Evolutionary conservation across 2,888 invertebrate genomes (phyloP).

Genomic region (Thera britannica): DNA sequence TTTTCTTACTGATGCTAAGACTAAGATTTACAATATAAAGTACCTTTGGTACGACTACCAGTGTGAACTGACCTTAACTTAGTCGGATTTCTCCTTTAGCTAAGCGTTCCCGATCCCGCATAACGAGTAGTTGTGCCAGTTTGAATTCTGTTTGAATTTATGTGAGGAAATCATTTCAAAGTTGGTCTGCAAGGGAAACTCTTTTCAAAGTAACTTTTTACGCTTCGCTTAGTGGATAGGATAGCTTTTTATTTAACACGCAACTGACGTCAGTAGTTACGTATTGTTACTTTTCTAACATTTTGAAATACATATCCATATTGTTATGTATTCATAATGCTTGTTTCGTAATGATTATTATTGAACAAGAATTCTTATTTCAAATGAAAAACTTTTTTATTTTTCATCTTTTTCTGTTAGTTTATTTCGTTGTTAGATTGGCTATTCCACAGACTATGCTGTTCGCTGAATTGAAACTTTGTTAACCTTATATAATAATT

Average conservation of each 20-base stretch:
- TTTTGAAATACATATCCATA: no score
- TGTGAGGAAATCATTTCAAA: slow-evolving; percentile 53
- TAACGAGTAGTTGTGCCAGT: slow-evolving; percentile 25
- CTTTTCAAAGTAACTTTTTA: slow-evolving; percentile 13
- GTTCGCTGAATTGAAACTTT: no score
- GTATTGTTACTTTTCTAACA: background rate
- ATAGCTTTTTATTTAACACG: background rate
- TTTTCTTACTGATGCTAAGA: no score
- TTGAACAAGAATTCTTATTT: no score
- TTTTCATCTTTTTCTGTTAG: no score
- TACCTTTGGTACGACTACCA: background rate
- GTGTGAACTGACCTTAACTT: background rate
- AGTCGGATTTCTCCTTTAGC: slow-evolving; percentile 1
- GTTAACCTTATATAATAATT: no score
- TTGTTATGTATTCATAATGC: no score
- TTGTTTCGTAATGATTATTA: no score
- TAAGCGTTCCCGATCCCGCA: slow-evolving; percentile 5
- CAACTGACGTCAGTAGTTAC: background rate
- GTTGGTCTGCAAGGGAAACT: slow-evolving; percentile 44
- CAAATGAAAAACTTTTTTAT: no score
- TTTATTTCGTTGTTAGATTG: no score
- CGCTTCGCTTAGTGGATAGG: background rate
- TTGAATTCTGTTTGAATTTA: slow-evolving; percentile 44
- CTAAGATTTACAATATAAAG: no score
- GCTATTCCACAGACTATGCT: no score